A percentile compares a stretch with the other conserved stretches of the same genome.
Evolutionary conservation across 2,888 invertebrate genomes (phyloP).

Genomic region (Andrena chrysosceles): DNA sequence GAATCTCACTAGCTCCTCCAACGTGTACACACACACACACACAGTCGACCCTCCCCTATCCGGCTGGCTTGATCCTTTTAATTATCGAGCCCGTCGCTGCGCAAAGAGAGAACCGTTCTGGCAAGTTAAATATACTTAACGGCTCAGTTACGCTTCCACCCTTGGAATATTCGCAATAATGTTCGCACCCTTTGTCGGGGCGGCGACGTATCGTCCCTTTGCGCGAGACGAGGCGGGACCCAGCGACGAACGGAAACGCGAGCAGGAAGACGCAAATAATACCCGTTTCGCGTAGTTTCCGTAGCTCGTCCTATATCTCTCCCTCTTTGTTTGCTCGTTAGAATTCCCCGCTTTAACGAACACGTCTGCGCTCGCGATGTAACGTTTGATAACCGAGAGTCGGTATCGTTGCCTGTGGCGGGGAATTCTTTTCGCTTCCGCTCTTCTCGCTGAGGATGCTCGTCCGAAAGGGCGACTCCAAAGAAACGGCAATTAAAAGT

Average conservation of each 20-base stretch:
- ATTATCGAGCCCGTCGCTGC: slow-evolving; percentile 44
- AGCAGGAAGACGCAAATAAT: slow-evolving; percentile 41
- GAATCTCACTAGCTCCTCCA: slow-evolving; percentile 27
- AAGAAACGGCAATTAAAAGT: slow-evolving; percentile 45
- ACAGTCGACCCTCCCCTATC: neutral
- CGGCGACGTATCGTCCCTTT: slow-evolving; percentile 33
- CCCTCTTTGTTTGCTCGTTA: slow-evolving; percentile 23
- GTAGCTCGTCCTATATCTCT: neutral
- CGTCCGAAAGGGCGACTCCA: neutral
- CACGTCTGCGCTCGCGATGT: neutral
- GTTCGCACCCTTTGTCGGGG: slow-evolving; percentile 42
- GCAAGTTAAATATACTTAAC: slow-evolving; percentile 42
- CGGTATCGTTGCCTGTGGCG: slow-evolving; percentile 5
- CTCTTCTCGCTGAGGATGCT: neutral
- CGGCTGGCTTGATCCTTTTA: slow-evolving; percentile 53
- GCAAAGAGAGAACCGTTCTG: slow-evolving; percentile 11
- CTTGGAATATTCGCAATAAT: slow-evolving; percentile 26
- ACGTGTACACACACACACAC: neutral
- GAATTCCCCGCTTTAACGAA: slow-evolving; percentile 39
- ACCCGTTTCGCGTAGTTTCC: slow-evolving; percentile 13
- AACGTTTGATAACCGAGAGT: slow-evolving; percentile 23
- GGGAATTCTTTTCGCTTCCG: slow-evolving; percentile 16
- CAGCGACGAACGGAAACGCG: slow-evolving; percentile 17
- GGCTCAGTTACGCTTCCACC: slow-evolving; percentile 28
- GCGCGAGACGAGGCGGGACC: slow-evolving; percentile 30